phyloP scores from a whole-genome alignment of 1,140 invertebrate genomes.

The Watersipora subatra region DNA sequence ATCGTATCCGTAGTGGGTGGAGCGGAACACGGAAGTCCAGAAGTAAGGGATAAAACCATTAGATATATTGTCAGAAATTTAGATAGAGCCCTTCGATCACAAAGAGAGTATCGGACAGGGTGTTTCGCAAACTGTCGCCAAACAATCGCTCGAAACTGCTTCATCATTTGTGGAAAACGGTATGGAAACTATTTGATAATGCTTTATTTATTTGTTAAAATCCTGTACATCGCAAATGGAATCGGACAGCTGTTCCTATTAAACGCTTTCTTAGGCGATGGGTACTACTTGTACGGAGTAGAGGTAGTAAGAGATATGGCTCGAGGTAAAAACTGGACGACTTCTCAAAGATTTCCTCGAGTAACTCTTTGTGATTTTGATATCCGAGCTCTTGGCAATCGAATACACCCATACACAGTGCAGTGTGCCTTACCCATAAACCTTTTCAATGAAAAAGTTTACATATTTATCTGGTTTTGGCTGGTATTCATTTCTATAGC shows the following conservation, averaged over 20 bases:
- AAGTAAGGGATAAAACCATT: constrained; percentile 31
- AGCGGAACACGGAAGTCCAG: constrained; percentile 30
- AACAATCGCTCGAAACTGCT: constrained; percentile 30
- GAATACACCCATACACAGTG: constrained; percentile 43
- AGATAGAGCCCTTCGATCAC: constrained; percentile 35
- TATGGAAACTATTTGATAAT: constrained; percentile 44
- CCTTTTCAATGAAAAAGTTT: constrained; percentile 47
- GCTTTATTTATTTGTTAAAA: constrained; percentile 43
- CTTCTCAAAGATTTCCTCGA: constrained; percentile 40
- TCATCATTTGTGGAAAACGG: constrained; percentile 35
- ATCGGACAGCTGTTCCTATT: constrained; percentile 45
- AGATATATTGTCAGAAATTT: constrained; percentile 37
- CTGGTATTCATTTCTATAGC: constrained; percentile 43
- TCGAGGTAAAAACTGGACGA: constrained; percentile 38
- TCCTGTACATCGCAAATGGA: constrained; percentile 43
- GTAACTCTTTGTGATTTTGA: constrained; percentile 47
- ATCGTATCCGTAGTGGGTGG: constrained; percentile 28
- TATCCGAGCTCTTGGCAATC: constrained; percentile 42
- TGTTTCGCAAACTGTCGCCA: constrained; percentile 32
- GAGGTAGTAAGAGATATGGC: constrained; percentile 42
- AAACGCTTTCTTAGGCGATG: constrained; percentile 43
- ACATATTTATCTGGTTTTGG: constrained; percentile 48
- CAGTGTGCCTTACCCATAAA: constrained; percentile 47
- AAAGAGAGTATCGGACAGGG: constrained; percentile 27
- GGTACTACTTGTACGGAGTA: constrained; percentile 43